Conservation (phyloP, 2,113 vertebrate genomes). For the Hypomesus transpacificus region DNA sequence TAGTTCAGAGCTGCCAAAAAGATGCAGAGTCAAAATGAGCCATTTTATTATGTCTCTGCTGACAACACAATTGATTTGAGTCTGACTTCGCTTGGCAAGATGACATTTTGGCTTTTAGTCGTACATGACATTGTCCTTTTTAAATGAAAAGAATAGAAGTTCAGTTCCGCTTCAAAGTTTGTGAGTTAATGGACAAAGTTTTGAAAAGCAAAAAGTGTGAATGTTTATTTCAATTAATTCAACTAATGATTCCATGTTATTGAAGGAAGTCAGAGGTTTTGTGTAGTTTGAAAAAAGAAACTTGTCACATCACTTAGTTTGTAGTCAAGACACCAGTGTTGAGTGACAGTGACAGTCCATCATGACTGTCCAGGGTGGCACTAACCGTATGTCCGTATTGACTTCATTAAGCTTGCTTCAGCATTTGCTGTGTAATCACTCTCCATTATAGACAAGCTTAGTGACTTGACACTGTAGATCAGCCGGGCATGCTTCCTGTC, state of each 20-base stretch:
- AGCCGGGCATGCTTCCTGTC: constrained; percentile 38
- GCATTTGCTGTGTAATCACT: constrained; percentile 53
- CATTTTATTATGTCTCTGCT: constrained; percentile 1
- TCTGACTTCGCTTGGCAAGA: background rate
- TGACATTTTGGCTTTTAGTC: background rate
- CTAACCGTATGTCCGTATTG: constrained; percentile 14
- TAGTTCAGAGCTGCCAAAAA: background rate
- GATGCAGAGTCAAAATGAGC: constrained; percentile 10
- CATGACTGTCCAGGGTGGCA: constrained; percentile 19
- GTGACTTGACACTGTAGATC: constrained; percentile 51
- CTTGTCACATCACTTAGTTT: too few relatives aligned
- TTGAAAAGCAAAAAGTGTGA: too few relatives aligned
- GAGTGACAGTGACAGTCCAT: background rate
- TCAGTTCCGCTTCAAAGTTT: background rate
- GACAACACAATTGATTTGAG: constrained; percentile 8
- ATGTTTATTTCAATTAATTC: too few relatives aligned
- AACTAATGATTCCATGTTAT: too few relatives aligned
- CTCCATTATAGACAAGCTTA: constrained; percentile 48
- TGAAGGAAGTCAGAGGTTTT: too few relatives aligned
- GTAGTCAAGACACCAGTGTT: too few relatives aligned
- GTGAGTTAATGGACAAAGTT: too few relatives aligned
- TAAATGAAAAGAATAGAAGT: background rate
- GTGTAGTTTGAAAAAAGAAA: too few relatives aligned
- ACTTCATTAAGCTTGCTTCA: constrained; percentile 40
- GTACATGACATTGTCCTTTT: background rate